A percentile compares a stretch with the other conserved stretches of the same genome.
Conservation (phyloP, 2,113 vertebrate genomes). For the Microtus richardsoni region DNA sequence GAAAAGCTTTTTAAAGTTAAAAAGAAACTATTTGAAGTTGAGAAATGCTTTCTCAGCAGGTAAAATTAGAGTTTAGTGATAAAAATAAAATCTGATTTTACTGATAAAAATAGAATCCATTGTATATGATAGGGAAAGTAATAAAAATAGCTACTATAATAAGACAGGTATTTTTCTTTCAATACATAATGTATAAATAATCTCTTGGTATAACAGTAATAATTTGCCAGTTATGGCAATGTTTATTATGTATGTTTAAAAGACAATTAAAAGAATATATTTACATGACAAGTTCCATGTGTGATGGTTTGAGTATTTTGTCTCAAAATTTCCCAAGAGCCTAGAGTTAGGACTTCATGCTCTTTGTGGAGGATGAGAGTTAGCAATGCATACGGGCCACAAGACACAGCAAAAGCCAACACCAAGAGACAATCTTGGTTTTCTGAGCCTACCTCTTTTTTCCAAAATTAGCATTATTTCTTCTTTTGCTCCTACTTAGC, state of each 20-base stretch:
- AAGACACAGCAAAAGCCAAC: background rate
- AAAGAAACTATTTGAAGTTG: conserved; percentile 23
- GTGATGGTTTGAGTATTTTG: background rate
- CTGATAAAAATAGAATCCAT: background rate
- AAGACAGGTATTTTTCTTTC: background rate
- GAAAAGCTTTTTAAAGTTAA: conserved; percentile 43
- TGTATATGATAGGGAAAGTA: background rate
- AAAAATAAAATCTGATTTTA: conserved; percentile 69
- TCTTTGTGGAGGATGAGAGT: background rate
- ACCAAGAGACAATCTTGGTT: background rate
- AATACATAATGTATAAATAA: background rate
- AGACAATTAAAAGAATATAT: background rate
- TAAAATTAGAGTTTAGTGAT: conserved; percentile 60
- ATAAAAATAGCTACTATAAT: background rate
- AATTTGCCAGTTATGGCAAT: background rate
- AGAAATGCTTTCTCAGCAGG: conserved; percentile 63
- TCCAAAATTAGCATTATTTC: background rate
- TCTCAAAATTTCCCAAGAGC: background rate
- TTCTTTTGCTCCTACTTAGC: background rate
- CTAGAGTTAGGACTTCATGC: background rate
- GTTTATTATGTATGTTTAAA: background rate
- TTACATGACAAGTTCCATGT: background rate
- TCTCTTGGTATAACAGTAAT: background rate
- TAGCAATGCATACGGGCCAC: background rate
- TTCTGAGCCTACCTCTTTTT: background rate